Evolutionary conservation across 2,113 vertebrate genomes (phyloP), one percentile per base, ranked within the genome.

Genomic region (Antennarius striatus): DNA sequence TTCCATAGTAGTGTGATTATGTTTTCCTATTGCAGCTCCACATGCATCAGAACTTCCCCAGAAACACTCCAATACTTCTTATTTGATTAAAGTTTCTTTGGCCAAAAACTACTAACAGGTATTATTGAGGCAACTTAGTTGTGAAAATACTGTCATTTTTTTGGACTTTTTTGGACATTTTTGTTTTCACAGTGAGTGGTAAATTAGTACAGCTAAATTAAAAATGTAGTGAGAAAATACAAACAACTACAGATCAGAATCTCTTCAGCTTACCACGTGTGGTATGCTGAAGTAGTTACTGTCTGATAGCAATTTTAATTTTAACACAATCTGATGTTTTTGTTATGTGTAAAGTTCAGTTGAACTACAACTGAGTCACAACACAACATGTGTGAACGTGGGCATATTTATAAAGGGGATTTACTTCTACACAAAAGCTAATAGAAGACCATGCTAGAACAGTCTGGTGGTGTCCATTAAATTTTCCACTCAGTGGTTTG

Each of bases 381-480:
- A 61, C 15, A 36, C 3, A 0, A 39, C 46, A 66, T 45, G 22
- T 36, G 22, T 28, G 53, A 42, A 54, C 55, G 59, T 36, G 46
- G 48, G 30, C 9, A 39, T 9, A 56, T 51, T 58, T 42, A 45
- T 32, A 68, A 55, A 30, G 43, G 45, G 36, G 71, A 68, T 42
- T 43, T 6, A 29, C 16, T 42, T 62, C 55, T 16, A 60, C 16
- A 76, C 63, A 73, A 63, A 58, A 56, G 54, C 39, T 3, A 42
- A 55, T 14, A 67, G 15, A 63, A 62, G 28, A 59, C 57, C 14
- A 74, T 84, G 62, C 17, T 12, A 48, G 55, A 63, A 77, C 61
- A 80, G 73, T 74, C 68, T 80, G 56, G 48, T 40, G 39, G 54
- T 77, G 81, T 85, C 79, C 67, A 78, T 83, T 78, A 73, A 75